Conservation (phyloP, 2,113 vertebrate species). For the Gallinago paraguaiae region DNA sequence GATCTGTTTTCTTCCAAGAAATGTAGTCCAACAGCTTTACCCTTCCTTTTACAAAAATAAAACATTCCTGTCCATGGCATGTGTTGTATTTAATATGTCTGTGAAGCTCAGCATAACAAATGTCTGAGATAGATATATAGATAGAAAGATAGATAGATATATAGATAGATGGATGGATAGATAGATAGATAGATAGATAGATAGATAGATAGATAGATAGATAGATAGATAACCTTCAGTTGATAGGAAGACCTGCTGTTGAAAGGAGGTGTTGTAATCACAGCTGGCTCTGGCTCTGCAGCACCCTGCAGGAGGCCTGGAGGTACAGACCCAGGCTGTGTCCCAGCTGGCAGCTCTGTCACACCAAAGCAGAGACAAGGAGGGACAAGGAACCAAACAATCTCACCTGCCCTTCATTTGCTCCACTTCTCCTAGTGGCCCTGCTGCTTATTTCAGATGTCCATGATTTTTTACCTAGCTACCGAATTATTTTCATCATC, state of each 20-base stretch:
- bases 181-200: neutral
- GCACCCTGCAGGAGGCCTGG: neutral
- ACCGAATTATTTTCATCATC: neutral
- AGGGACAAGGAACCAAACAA: neutral
- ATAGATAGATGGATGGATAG: neutral
- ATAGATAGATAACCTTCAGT: conserved; percentile 17
- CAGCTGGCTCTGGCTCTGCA: neutral
- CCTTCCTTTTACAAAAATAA: neutral
- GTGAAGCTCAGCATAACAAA: neutral
- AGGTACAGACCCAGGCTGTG: neutral
- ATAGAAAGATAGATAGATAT: neutral
- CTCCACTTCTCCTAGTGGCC: neutral
- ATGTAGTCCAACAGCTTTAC: neutral
- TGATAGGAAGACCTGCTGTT: neutral
- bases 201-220: neutral
- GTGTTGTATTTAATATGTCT: neutral
- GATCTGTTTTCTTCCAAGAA: neutral
- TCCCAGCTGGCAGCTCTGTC: neutral
- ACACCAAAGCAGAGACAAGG: neutral
- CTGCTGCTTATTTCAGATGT: neutral
- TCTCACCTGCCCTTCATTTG: accelerated
- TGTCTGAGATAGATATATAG: neutral
- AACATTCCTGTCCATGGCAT: neutral
- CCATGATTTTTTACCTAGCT: neutral
- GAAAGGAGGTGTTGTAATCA: neutral